Conservation (phyloP, 2,888 invertebrate species). For the Thereva unica region DNA sequence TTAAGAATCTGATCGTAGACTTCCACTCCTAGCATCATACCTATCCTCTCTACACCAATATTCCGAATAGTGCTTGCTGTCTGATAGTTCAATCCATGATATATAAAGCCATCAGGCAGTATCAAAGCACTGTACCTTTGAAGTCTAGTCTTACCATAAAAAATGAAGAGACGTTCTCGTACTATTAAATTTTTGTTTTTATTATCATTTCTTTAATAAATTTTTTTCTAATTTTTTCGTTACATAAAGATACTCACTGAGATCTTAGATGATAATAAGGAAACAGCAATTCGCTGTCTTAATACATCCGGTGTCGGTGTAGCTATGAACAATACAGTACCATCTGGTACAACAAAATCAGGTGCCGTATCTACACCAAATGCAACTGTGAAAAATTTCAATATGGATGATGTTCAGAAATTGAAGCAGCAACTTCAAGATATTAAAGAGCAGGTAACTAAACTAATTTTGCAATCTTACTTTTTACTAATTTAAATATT, state of each 20-base stretch:
- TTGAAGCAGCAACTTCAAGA: constrained; percentile 94
- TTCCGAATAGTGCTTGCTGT: too few species aligned
- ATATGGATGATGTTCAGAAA: constrained; percentile 82
- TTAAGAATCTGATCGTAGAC: too few species aligned
- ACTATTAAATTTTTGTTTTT: neutral
- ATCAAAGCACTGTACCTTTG: too few species aligned
- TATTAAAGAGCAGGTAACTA: constrained; percentile 89
- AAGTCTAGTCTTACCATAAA: too few species aligned
- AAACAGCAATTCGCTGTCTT: constrained; percentile 48
- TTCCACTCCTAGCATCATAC: too few species aligned
- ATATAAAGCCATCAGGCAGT: too few species aligned
- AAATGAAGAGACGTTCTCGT: too few species aligned
- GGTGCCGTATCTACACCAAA: constrained; percentile 57
- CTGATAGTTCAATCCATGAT: too few species aligned
- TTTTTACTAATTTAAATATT: neutral
- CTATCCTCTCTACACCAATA: too few species aligned
- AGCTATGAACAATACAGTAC: constrained; percentile 56
- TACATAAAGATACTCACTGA: constrained; percentile 6
- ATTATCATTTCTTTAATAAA: neutral
- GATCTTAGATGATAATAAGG: constrained; percentile 45
- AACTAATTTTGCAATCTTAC: neutral
- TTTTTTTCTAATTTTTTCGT: neutral
- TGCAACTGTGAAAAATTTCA: constrained; percentile 67
- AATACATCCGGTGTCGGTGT: constrained; percentile 55
- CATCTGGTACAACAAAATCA: constrained; percentile 48